A percentile compares a stretch with the other conserved stretches of the same genome.
phyloP scores from a whole-genome alignment of 2,888 invertebrate species.

The Sympetrum striolatum region DNA sequence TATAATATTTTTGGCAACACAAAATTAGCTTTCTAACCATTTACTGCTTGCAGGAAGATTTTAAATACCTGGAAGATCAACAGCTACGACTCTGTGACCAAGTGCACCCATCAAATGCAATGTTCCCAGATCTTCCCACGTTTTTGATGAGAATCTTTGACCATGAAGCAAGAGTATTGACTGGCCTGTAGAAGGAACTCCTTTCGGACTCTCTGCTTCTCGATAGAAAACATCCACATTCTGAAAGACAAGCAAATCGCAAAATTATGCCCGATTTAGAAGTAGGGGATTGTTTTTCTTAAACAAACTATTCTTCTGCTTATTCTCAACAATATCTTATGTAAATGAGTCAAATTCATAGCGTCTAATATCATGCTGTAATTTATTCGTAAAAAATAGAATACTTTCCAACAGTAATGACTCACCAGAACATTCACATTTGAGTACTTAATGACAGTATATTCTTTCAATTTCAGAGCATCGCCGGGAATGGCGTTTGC shows the following conservation, averaged over 20 bases:
- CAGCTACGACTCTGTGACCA: slow-evolving; percentile 58
- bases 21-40: no score
- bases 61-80: slow-evolving; percentile 60
- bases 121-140: slow-evolving; percentile 59
- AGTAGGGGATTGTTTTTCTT: background rate
- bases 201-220: slow-evolving; percentile 48
- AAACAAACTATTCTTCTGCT: background rate
- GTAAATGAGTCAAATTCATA: background rate
- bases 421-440: slow-evolving; percentile 45
- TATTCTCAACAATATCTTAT: background rate
- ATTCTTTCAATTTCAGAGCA: background rate
- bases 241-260: slow-evolving; percentile 40
- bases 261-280: background rate
- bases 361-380: background rate
- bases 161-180: slow-evolving; percentile 61
- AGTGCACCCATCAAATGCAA: slow-evolving; percentile 57
- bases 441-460: slow-evolving; percentile 31
- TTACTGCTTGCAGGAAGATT: background rate
- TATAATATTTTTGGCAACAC: no score
- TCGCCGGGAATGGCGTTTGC: slow-evolving; percentile 44
- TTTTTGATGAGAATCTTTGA: slow-evolving; percentile 58
- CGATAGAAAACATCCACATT: slow-evolving; percentile 50
- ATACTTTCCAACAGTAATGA: background rate
- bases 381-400: background rate
- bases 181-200: slow-evolving; percentile 46